A percentile compares a stretch with the other conserved stretches of the same genome.
These are phyloP conservation scores for Heterocephalus glaber DNA, from an alignment of 2,113 vertebrate species.

Conservation along the genomic window DNA sequence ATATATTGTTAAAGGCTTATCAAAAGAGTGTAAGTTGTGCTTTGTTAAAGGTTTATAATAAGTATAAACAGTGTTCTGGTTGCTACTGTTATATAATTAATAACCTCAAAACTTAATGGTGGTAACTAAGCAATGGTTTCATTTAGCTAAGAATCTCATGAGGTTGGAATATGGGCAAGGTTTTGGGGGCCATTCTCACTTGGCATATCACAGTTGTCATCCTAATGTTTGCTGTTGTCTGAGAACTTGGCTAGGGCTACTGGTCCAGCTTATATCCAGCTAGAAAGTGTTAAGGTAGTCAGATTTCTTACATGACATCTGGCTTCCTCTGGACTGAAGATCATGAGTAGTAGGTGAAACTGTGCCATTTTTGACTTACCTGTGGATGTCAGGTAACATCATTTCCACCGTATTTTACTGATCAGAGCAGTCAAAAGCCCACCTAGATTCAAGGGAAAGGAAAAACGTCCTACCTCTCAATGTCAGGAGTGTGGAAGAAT, in stretches of 20 bases:
- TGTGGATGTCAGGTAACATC: background rate
- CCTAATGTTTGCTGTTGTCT: background rate
- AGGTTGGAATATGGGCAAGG: background rate
- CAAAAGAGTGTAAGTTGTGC: background rate
- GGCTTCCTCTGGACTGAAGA: background rate
- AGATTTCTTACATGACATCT: background rate
- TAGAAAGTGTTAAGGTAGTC: background rate
- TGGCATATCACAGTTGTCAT: background rate
- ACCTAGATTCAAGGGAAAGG: background rate
- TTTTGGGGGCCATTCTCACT: background rate
- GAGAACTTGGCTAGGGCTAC: background rate
- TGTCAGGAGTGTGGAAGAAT: background rate
- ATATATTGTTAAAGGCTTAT: constrained; percentile 37
- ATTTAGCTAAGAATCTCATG: background rate
- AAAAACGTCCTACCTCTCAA: background rate
- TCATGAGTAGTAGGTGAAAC: background rate
- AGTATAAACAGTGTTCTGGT: background rate
- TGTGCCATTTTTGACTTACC: background rate
- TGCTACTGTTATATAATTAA: background rate
- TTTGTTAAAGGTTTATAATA: constrained; percentile 46
- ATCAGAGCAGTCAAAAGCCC: background rate
- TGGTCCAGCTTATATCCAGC: background rate
- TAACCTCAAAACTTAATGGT: background rate
- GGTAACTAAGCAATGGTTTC: background rate
- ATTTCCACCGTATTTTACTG: background rate